Conservation (phyloP, 2,888 invertebrate genomes). For the Hydraecia micacea region DNA sequence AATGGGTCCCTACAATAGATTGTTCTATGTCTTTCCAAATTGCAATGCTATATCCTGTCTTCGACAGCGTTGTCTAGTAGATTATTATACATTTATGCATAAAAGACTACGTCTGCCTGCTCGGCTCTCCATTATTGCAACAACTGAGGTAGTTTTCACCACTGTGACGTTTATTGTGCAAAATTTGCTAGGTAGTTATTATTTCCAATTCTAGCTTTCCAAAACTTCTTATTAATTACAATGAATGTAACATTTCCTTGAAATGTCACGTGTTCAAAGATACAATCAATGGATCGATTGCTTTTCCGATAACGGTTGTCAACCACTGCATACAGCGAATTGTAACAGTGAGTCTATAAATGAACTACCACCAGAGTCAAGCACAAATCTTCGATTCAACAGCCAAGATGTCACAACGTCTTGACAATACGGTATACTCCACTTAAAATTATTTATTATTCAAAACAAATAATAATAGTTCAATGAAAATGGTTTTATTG, state of each 20-base stretch:
- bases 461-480: not conserved
- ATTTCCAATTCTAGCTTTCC: not conserved
- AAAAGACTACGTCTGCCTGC: not conserved
- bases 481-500: constrained; percentile 2
- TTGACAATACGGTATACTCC: constrained; percentile 78
- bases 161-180: not conserved
- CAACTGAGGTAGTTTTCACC: not conserved
- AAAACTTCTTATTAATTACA: too few species aligned
- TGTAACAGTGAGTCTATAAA: constrained; percentile 84
- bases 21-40: too few species aligned
- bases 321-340: constrained; percentile 73
- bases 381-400: constrained; percentile 79
- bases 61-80: too few species aligned
- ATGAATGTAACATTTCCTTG: not conserved
- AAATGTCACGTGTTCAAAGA: constrained; percentile 1
- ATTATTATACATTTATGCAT: too few species aligned
- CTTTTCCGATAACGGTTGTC: constrained; percentile 69
- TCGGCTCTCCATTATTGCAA: not conserved
- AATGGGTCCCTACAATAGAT: too few species aligned
- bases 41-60: too few species aligned
- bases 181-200: not conserved
- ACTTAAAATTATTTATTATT: constrained; percentile 37
- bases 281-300: constrained; percentile 27
- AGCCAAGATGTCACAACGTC: constrained; percentile 86
- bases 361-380: constrained; percentile 73